These are phyloP conservation scores for Rhodinocichla rosea DNA, from an alignment of 2,113 vertebrate species.

Conservation along the genomic window DNA sequence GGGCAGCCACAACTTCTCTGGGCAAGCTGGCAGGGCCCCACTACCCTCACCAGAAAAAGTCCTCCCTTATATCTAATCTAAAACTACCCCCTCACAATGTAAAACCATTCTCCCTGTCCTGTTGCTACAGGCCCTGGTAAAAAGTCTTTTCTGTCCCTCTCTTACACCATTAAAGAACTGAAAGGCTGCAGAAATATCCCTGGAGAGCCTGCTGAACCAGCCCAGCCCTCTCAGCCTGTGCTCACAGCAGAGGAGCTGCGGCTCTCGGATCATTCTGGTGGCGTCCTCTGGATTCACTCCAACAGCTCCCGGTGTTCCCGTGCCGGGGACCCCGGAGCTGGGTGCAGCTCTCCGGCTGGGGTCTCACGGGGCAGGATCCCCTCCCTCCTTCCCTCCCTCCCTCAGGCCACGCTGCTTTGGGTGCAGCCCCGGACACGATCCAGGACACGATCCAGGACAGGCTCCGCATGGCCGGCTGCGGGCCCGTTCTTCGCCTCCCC, in stretches of 20 bases:
- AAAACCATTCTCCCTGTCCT: not conserved
- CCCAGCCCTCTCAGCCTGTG: not conserved
- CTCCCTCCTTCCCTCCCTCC: accelerated
- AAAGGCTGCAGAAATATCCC: not conserved
- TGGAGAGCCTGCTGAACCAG: not conserved
- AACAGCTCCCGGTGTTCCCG: accelerated
- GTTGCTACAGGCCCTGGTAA: not conserved
- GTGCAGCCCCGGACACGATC: accelerated
- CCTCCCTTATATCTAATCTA: not conserved
- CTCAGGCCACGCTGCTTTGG: accelerated
- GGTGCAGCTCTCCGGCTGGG: accelerated
- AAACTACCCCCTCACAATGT: not conserved
- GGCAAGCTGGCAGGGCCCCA: not conserved
- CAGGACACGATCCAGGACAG: too few relatives aligned
- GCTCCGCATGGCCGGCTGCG: accelerated
- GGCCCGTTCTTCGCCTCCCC: accelerated
- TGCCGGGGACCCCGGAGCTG: not conserved
- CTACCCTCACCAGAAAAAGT: accelerated
- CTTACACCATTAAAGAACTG: not conserved
- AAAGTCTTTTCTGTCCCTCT: not conserved
- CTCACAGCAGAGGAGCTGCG: accelerated
- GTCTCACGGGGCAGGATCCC: accelerated
- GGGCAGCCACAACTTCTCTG: accelerated
- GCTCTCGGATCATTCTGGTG: accelerated
- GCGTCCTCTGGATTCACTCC: accelerated